Base-by-base conservation (phyloP, 1,140 invertebrate species). In the Oncopeltus fasciatus region DNA sequence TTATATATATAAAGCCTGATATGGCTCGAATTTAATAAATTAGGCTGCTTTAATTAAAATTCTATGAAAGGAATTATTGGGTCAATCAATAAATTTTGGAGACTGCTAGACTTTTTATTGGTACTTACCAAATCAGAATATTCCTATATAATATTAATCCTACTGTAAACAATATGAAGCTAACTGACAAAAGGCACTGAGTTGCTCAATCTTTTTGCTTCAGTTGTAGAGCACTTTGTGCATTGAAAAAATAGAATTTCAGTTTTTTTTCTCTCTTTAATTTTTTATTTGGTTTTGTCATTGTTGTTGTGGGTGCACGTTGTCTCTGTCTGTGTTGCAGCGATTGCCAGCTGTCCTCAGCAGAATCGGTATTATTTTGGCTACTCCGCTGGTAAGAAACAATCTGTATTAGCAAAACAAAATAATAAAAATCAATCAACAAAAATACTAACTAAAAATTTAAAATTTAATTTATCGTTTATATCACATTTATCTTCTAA, bases 361-460 rank as follows among this genome's bases (percentile, higher is more conserved):
- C 85, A 85, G 87, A 83, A 88, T 90, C 84, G 87, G 87, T 83
- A 86, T 89, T 80, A 88, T 89, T 81, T 85, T 90, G 84, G 86
- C 87, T 81, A 88, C 86, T 82, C 87, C 87, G 78, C 83, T 89
- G 87, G 87, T 90, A 90, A 90, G 87, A 85, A 26, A 60, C 16
- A 18, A 53, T 59, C 31, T 20, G 24, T 38, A 59, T 27, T 38
- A 53, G 49, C 49, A 60, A 60, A 47, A 49, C 38, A 60, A 28
- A 60, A 60, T 49, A 27, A 29, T 49, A 20, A 44, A 59, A 59
- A 33, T 59, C n/a, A 59, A 20, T 12, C 26, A 53, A 53, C 28
- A 38, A 43, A 59, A 59, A 44, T 38, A 59, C 18, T 24, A 31
- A 38, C 9, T 43, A 31, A 4, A 33, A 33, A 58, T 58, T 31